Base-by-base conservation (phyloP, 2,797 vertebrate species). In the Alectoris magna region DNA sequence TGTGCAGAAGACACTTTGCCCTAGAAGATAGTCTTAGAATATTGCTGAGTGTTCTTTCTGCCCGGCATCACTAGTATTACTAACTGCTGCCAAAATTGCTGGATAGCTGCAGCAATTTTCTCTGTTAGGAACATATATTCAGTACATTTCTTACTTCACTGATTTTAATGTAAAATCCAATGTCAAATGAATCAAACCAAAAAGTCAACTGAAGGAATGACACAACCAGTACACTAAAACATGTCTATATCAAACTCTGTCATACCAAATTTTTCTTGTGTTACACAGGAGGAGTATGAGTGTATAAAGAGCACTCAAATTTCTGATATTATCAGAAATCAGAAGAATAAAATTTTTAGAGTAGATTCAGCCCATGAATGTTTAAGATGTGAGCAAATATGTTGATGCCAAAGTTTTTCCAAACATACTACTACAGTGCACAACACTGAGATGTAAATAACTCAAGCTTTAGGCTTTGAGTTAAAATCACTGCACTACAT, bases 341-440 rank as follows among this genome's bases (percentile, higher is more conserved):
- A 66, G 16, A 92, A 84, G 36, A 77, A 84, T 90, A 88, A 88
- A 81, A 53, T 73, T 11, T 39, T 93, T 72, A 56, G 83, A 84
- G 34, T 84, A 79, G 72, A 53, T 68, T 77, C 64, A 71, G 39
- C 73, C 67, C 77, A 53, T 86, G 82, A 90, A 55, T 87, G 89
- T 83, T 91, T 88, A 79, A 75, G 84, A 73, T 85, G 44, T 48
- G 70, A 74, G 79, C 85, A 86, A 81, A 71, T 24, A 48, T 75
- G 21, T 81, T 88, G 77, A n/a, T 80, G 26, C 72, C 34, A 77
- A 89, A 93, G 68, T 84, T 14, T 79, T 90, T 49, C 64, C 56
- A 76, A 84, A 83, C 39, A 49, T 36, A 80, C 29, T 68, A 49
- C 63, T 87, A 87, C 49, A 83, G 83, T 56, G 49, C 29, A 48